Evolutionary conservation across 2,888 invertebrate genomes (phyloP).

Genomic region (Scotopteryx bipunctaria): DNA sequence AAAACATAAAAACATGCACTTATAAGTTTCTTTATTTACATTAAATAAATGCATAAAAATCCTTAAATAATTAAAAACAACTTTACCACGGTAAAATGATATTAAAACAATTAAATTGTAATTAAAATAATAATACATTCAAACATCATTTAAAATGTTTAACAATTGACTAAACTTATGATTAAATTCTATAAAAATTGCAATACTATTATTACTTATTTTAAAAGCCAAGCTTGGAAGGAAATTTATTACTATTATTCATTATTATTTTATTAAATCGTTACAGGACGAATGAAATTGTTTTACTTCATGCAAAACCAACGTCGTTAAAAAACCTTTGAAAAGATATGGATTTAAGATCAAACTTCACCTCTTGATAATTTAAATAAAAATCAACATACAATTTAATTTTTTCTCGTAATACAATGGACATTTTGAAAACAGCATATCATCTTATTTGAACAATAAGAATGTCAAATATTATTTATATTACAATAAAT

Average conservation of each 20-base stretch:
- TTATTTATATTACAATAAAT: too few species aligned
- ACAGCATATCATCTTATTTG: too few species aligned
- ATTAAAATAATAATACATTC: conserved; percentile 5
- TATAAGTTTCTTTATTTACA: neutral
- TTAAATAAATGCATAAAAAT: conserved; percentile 9
- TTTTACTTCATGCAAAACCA: neutral
- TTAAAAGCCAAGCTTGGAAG: conserved; percentile 40
- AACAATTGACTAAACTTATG: neutral
- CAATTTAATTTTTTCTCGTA: too few species aligned
- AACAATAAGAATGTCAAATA: too few species aligned
- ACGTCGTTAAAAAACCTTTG: too few species aligned
- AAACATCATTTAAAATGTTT: conserved; percentile 3
- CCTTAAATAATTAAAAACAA: conserved; percentile 18
- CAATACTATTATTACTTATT: conserved; percentile 8
- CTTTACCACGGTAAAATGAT: conserved; percentile 13
- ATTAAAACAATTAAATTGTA: conserved; percentile 5
- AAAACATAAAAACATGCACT: conserved; percentile 16
- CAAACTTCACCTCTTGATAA: too few species aligned
- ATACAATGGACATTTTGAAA: too few species aligned
- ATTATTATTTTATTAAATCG: neutral
- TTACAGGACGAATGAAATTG: neutral
- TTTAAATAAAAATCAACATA: too few species aligned
- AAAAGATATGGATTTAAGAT: too few species aligned
- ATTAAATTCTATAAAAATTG: neutral
- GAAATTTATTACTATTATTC: conserved; percentile 18